These are phyloP conservation scores for Dendrolimus houi DNA, from an alignment of 2,888 invertebrate genomes.

Conservation along the genomic window DNA sequence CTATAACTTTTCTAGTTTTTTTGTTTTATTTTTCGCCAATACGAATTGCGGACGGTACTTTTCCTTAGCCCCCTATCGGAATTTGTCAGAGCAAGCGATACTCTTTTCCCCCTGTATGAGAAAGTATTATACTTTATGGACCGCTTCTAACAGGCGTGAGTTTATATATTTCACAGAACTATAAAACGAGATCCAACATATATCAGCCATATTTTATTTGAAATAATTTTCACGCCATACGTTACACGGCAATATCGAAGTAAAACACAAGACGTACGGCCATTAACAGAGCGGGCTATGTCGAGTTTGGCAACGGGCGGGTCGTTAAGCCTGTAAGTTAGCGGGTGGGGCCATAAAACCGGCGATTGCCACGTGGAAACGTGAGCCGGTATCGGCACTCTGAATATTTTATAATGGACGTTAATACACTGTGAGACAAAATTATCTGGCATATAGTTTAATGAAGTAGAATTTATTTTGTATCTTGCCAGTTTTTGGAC, in stretches of 20 bases:
- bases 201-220: neutral
- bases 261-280: conserved; percentile 1
- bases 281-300: neutral
- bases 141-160: no score
- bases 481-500: neutral
- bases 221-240: neutral
- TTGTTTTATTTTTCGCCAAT: no score
- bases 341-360: neutral
- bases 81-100: no score
- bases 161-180: no score
- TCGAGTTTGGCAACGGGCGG: neutral
- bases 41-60: no score
- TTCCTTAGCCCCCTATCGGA: no score
- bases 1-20: no score
- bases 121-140: no score
- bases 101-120: no score
- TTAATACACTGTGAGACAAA: neutral
- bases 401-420: conserved; percentile 5
- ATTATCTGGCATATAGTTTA: neutral
- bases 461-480: neutral
- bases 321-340: conserved; percentile 1
- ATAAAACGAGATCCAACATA: no score
- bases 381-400: conserved; percentile 2
- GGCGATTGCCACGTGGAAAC: conserved; percentile 3
- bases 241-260: neutral